These are phyloP conservation scores for Desoria tigrina DNA, from an alignment of 2,888 invertebrate genomes.

Conservation along the genomic window DNA sequence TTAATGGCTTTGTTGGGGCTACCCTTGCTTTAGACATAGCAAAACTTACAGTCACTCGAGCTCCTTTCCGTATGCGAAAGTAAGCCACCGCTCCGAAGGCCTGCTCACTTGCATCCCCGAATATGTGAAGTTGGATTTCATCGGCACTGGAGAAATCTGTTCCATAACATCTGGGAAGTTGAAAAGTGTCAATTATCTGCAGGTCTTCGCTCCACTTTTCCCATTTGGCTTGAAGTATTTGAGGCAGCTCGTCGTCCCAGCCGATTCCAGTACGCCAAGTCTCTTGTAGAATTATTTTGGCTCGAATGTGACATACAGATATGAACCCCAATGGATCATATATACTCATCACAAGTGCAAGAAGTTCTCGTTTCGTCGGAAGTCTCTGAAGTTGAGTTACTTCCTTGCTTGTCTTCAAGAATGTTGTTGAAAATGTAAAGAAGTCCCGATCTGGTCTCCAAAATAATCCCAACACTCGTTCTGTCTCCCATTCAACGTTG, in stretches of 20 bases:
- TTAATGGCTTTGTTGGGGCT: slow-evolving; percentile 33
- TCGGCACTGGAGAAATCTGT: neutral
- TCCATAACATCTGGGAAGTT: slow-evolving; percentile 27
- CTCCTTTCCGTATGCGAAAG: slow-evolving; percentile 22
- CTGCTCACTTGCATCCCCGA: slow-evolving; percentile 41
- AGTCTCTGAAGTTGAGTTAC: too few species aligned
- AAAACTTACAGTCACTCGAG: slow-evolving; percentile 15
- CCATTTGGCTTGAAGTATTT: slow-evolving; percentile 17
- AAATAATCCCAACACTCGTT: too few species aligned
- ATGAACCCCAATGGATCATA: slow-evolving; percentile 55
- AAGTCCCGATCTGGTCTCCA: too few species aligned
- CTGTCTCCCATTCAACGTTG: too few species aligned
- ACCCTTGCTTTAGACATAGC: slow-evolving; percentile 41
- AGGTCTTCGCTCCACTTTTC: slow-evolving; percentile 30
- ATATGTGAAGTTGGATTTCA: slow-evolving; percentile 31
- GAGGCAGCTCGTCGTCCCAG: too few species aligned
- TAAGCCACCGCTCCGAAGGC: slow-evolving; percentile 39
- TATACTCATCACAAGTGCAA: slow-evolving; percentile 47
- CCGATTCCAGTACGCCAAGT: too few species aligned
- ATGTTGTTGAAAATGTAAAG: too few species aligned
- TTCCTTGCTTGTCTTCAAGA: too few species aligned
- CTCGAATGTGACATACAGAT: slow-evolving; percentile 46
- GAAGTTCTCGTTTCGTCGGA: slow-evolving; percentile 52
- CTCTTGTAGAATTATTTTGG: slow-evolving; percentile 53
- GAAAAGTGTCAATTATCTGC: too few species aligned